A percentile compares a stretch with the other conserved stretches of the same genome.
Conservation (phyloP, 2,113 vertebrate species). For the Sylvietta virens region DNA sequence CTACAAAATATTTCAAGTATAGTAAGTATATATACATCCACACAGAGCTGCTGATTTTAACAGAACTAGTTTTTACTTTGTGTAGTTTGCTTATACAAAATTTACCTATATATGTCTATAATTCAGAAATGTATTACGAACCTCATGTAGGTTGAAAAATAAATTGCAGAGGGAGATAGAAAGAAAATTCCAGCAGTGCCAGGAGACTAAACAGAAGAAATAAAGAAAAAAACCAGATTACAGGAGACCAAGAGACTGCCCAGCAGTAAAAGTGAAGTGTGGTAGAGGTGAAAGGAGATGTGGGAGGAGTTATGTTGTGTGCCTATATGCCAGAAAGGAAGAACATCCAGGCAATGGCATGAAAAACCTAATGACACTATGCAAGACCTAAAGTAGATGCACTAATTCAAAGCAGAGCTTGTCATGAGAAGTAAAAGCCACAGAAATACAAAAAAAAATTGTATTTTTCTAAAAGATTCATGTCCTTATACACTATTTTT, state of each 20-base stretch:
- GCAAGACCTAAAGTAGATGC: not conserved
- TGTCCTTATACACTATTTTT: not conserved
- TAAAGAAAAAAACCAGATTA: not conserved
- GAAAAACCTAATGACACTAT: not conserved
- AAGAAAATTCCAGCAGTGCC: not conserved
- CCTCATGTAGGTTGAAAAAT: not conserved
- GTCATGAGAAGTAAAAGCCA: not conserved
- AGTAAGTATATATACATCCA: not conserved
- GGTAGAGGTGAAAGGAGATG: not conserved
- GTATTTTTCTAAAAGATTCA: not conserved
- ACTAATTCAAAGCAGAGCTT: not conserved
- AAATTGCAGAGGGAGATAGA: not conserved
- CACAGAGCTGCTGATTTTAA: not conserved
- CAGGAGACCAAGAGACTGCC: not conserved
- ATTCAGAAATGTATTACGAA: not conserved
- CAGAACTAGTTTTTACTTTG: not conserved
- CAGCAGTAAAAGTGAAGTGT: not conserved
- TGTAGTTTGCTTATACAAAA: not conserved
- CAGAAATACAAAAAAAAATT: not conserved
- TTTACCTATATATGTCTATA: not conserved
- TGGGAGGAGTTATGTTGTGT: not conserved
- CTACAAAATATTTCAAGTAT: not conserved
- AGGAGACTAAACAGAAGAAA: not conserved
- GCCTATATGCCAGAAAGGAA: not conserved
- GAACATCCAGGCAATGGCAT: not conserved